phyloP scores from a whole-genome alignment of 2,797 vertebrate species.

The Pipistrellus pipistrellus region DNA sequence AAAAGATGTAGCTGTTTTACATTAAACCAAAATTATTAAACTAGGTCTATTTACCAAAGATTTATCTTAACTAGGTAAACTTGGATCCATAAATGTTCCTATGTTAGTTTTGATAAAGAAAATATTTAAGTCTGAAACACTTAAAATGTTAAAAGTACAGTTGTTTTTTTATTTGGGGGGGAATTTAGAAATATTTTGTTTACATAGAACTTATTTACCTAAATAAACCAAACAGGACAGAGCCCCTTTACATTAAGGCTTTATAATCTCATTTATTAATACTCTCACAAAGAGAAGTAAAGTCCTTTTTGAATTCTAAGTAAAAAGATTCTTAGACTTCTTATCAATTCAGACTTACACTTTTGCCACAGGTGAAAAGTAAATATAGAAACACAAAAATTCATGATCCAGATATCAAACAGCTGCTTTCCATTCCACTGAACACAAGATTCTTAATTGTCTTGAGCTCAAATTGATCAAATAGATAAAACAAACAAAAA shows the following conservation, averaged over 20 bases:
- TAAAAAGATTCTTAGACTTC: neutral
- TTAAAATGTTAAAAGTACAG: neutral
- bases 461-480: conserved; percentile 55
- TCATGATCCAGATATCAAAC: neutral
- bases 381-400: conserved; percentile 28
- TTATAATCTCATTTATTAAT: conserved; percentile 48
- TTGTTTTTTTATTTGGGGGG: neutral
- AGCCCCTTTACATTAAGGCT: neutral
- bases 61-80: conserved; percentile 54
- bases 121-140: conserved; percentile 4
- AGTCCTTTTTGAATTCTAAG: conserved; percentile 20
- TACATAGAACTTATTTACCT: conserved; percentile 36
- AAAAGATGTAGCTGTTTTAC: conserved; percentile 19
- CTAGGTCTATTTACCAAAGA: neutral
- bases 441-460: conserved; percentile 46
- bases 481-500: conserved; percentile 69
- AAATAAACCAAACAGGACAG: neutral
- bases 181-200: conserved; percentile 14
- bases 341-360: conserved; percentile 37
- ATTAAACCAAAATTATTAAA: conserved; percentile 36
- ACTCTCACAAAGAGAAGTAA: neutral
- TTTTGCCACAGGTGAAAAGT: neutral
- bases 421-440: neutral
- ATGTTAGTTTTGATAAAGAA: conserved; percentile 1
- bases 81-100: neutral